Base-by-base conservation (phyloP, 2,888 invertebrate species). In the Tineola bisselliella region DNA sequence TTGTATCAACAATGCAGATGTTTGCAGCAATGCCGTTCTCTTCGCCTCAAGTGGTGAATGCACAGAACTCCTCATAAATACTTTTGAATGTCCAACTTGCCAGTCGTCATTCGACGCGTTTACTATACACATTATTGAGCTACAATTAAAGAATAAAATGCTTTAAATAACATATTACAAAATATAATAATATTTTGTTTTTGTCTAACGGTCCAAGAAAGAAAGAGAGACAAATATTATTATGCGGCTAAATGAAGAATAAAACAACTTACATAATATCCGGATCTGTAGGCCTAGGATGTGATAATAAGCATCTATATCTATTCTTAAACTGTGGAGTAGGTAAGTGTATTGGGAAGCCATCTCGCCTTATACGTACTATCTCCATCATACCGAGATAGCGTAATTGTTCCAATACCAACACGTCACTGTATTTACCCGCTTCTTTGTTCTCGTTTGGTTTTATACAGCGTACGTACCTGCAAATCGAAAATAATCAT, bases 301-400 rank as follows among this genome's bases (percentile, higher is more conserved):
- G 84, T n/a, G 89, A 87, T 66, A 91, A 76, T 63, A 95, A 84
- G 73, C 96, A 96, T 65, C 92, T 89, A 77, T 95, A 97, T 61
- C 94, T 89, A 62, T 89, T 81, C 30, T 92, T 87, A 77, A 96
- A 96, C 67, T 93, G 92, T 61, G 90, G 89, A 71, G 94, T 92
- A 25, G 90, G 89, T 79, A 95, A 89, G 72, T 97, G 96, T 65
- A 96, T 91, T 0, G 96, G 96, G 79, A 92, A 97, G 3, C 96
- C 96, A 76, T 96, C 96, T 69, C 94, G 92, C 5, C 96, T 88
- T 65, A 97, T 97, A 64, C 95, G 89, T 68, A 97, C 96, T 66
- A 97, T 96, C 77, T 97, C 96, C 75, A 96, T 88, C 95, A 97
- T 96, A 63, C 96, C 97, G 63, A 97, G 88, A 84, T 97, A 97